Evolutionary conservation across 2,113 vertebrate genomes (phyloP).

Genomic region (Chitala chitala): DNA sequence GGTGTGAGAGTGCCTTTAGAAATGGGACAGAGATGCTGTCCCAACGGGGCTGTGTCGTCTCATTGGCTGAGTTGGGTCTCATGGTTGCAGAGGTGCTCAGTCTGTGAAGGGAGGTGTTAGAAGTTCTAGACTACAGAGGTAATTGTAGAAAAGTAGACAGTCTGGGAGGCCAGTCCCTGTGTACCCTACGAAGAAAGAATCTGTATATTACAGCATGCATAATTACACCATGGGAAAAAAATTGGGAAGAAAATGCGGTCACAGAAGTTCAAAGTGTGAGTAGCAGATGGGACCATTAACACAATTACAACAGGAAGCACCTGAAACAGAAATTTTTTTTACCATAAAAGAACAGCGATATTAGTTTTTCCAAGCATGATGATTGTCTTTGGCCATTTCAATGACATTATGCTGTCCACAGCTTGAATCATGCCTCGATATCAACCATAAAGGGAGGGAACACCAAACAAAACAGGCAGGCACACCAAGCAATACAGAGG

Average conservation of each 20-base stretch:
- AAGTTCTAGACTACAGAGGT: conserved; percentile 20
- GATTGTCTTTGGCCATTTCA: conserved; percentile 31
- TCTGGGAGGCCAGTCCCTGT: conserved; percentile 4
- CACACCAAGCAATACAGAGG: conserved; percentile 52
- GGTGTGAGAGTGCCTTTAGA: neutral
- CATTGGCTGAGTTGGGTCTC: conserved; percentile 14
- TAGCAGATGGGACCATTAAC: conserved; percentile 40
- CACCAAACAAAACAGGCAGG: conserved; percentile 37
- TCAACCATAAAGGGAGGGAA: conserved; percentile 44
- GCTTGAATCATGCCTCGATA: conserved; percentile 55
- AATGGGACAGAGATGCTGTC: conserved; percentile 23
- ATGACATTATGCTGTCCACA: conserved; percentile 45
- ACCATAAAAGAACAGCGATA: conserved; percentile 35
- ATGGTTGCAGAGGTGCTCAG: neutral
- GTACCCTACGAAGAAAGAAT: conserved; percentile 26
- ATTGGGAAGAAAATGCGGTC: conserved; percentile 21
- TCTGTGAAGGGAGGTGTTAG: conserved; percentile 8
- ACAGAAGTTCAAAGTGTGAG: conserved; percentile 46
- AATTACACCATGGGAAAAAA: conserved; percentile 48
- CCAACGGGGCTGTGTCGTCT: conserved; percentile 42
- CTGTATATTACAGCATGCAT: conserved; percentile 47
- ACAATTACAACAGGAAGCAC: conserved; percentile 47
- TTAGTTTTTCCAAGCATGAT: conserved; percentile 43
- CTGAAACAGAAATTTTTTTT: conserved; percentile 53
- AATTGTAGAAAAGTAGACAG: conserved; percentile 30